Base-by-base conservation (phyloP, 2,888 invertebrate species). In the Epinotia demarniana region DNA sequence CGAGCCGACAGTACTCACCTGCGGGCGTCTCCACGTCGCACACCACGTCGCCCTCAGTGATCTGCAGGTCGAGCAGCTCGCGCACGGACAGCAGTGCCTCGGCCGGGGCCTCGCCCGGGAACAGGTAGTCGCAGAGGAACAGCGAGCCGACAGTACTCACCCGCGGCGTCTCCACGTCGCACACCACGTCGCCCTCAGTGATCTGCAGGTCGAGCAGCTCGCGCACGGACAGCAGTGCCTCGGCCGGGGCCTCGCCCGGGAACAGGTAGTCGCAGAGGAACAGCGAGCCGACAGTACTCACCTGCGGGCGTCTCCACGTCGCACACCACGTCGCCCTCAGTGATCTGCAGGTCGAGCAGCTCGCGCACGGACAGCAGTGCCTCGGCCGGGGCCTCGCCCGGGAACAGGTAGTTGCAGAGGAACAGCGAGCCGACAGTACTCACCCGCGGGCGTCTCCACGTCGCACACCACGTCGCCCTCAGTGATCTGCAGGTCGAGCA, bases 1-100 rank as follows among this genome's bases (percentile, higher is more conserved):
- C 2, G 33, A 33, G 33, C 33, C 33, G 33, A 33, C 33, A 23
- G 27, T 58, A 58, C 23, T 60, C 27, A 60, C 58, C 97, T 80
- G 97, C 96, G 84, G 97, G 96, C 1, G 96, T 95, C 90, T 98
- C 98, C 46, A 97, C 93, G 81, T 97, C 96, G 78, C 96, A 95
- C 67, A 97, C 95, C 13, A 97, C 96, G 80, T 96, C 95, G 11
- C 95, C 95, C 81, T 96, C 96, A 16, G 95, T 94, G 69, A 98
- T 95, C 80, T 96, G 94, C 62, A 98, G 90, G 86, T 97, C 98
- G 16, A 46, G 46, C 46, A 46, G 46, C 12, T 46, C 13, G 46
- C 12, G 46, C 46, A 46, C 46, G 13, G 46, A 33, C 33, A 46
- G 46, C 13, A 13, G 46, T 33, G 33, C 33, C 33, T 33, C 33